Evolutionary conservation across 2,888 invertebrate species (phyloP).

Genomic region (Lymantria dispar): DNA sequence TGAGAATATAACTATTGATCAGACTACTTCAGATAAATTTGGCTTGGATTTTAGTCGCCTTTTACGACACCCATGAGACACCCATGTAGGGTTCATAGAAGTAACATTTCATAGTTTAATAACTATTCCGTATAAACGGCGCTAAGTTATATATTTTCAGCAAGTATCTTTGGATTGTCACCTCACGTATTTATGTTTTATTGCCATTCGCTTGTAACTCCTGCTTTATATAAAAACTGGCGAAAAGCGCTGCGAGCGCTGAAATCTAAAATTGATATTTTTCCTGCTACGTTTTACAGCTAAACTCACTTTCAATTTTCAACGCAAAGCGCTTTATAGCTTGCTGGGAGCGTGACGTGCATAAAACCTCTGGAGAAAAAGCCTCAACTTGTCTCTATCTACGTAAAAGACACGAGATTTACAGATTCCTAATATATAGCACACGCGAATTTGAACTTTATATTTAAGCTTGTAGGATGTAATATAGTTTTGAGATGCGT

Average conservation of each 20-base stretch:
- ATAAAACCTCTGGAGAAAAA: conserved; percentile 56
- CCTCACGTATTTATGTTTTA: conserved; percentile 11
- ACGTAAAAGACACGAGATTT: conserved; percentile 46
- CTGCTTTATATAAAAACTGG: conserved; percentile 31
- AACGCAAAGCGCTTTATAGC: conserved; percentile 72
- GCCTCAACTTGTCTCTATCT: conserved; percentile 60
- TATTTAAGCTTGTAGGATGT: conserved; percentile 14
- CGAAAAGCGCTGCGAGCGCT: conserved; percentile 45
- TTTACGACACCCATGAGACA: too few relatives aligned
- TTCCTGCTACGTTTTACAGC: conserved; percentile 67
- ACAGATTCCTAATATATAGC: conserved; percentile 35
- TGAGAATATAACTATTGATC: too few relatives aligned
- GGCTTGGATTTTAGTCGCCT: too few relatives aligned
- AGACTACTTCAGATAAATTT: too few relatives aligned
- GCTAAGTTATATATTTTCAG: too few relatives aligned
- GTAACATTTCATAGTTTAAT: too few relatives aligned
- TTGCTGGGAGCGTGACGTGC: conserved; percentile 65
- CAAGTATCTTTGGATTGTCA: not conserved
- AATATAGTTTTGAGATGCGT: conserved; percentile 11
- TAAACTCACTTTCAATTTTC: conserved; percentile 79
- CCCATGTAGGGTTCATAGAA: too few relatives aligned
- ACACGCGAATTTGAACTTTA: conserved; percentile 33
- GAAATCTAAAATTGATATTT: conserved; percentile 61
- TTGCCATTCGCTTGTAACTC: conserved; percentile 22
- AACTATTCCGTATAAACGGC: too few relatives aligned